These are phyloP conservation scores for Amphimedon queenslandica DNA, from an alignment of 37 sponge, comb jelly and placozoan genomes.

Conservation along the genomic window DNA sequence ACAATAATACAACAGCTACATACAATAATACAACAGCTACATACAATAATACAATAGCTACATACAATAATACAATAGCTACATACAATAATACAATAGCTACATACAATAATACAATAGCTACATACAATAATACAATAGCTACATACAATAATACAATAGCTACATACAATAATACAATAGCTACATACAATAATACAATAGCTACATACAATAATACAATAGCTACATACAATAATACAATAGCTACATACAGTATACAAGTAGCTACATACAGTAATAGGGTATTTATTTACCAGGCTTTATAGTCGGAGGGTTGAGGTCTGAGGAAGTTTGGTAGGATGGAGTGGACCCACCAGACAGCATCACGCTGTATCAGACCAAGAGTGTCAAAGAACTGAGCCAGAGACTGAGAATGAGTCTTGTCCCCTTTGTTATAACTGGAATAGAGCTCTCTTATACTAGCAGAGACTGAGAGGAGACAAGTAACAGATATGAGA, in stretches of 20 bases:
- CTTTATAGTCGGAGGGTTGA: conserved; percentile 62
- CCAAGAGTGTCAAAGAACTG: conserved; percentile 72
- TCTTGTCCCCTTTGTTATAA: conserved; percentile 71
- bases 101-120: too few relatives aligned
- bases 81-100: too few relatives aligned
- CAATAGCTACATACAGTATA: neutral
- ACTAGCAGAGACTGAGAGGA: conserved; percentile 65
- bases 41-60: too few relatives aligned
- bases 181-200: neutral
- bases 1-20: too few relatives aligned
- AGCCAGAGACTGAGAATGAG: conserved; percentile 1
- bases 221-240: neutral
- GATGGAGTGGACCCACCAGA: conserved; percentile 76
- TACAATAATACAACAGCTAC: too few relatives aligned
- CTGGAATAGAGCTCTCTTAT: conserved; percentile 64
- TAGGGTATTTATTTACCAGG: conserved; percentile 23
- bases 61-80: too few relatives aligned
- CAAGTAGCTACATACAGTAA: conserved; percentile 1
- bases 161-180: too few relatives aligned
- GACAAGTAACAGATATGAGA: conserved; percentile 50
- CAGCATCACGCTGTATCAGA: conserved; percentile 73
- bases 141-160: too few relatives aligned
- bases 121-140: too few relatives aligned
- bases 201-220: neutral
- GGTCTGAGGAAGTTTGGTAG: conserved; percentile 54